Evolutionary conservation across 2,113 vertebrate species (phyloP).

Genomic region (Scolopax mira): DNA sequence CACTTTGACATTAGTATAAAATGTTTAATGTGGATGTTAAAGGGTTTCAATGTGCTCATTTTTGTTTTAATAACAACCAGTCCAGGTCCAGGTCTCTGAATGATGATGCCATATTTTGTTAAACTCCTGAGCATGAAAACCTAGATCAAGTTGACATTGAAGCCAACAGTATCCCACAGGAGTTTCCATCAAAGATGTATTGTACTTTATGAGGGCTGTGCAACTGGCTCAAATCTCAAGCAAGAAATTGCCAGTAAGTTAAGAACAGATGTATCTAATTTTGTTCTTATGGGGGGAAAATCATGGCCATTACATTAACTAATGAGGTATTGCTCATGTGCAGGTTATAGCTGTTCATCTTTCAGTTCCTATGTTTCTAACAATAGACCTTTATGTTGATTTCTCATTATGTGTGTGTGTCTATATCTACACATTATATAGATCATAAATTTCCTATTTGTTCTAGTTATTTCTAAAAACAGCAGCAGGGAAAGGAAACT

Average conservation of each 20-base stretch:
- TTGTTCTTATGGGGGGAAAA: constrained; percentile 13
- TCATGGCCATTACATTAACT: neutral
- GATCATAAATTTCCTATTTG: neutral
- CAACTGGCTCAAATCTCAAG: constrained; percentile 41
- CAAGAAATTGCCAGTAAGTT: constrained; percentile 46
- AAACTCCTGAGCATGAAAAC: constrained; percentile 20
- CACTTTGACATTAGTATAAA: neutral
- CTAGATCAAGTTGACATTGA: neutral
- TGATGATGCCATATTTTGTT: constrained; percentile 29
- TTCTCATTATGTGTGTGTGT: neutral
- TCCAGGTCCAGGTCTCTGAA: neutral
- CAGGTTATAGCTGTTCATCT: neutral
- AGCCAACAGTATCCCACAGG: constrained; percentile 34
- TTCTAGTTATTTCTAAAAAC: neutral
- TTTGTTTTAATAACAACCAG: neutral
- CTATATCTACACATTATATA: neutral
- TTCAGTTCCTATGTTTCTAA: neutral
- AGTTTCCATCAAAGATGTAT: constrained; percentile 49
- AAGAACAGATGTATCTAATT: constrained; percentile 61
- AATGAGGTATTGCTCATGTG: neutral
- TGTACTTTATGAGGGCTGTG: constrained; percentile 24
- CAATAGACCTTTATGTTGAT: neutral
- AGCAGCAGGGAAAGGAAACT: neutral
- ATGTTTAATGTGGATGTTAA: neutral
- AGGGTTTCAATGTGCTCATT: neutral